These are phyloP conservation scores for Thunnus thynnus DNA, from an alignment of 2,113 vertebrate genomes.

Conservation along the genomic window DNA sequence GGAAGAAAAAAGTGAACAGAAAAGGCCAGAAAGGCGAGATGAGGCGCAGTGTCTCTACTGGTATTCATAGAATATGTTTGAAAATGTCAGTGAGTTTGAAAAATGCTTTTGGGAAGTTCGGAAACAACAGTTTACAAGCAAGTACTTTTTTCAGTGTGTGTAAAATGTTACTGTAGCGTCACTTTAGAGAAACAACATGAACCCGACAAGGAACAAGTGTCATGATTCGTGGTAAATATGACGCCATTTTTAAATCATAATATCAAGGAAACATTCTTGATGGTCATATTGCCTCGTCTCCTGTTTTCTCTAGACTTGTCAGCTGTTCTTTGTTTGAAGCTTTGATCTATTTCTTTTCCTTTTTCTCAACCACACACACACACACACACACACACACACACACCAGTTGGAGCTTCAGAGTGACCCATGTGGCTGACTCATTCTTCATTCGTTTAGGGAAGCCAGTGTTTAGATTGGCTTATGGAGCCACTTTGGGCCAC, in stretches of 20 bases:
- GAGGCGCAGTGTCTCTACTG: not conserved
- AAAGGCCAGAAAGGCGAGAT: not conserved
- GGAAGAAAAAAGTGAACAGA: not conserved
- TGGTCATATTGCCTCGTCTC: too few relatives aligned
- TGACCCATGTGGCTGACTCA: slow-evolving; percentile 54
- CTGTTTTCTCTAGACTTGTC: not conserved
- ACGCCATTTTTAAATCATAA: too few relatives aligned
- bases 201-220: not conserved
- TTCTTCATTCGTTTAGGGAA: slow-evolving; percentile 57
- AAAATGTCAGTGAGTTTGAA: slow-evolving; percentile 35
- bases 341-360: not conserved
- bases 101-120: not conserved
- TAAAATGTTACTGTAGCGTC: not conserved
- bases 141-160: not conserved
- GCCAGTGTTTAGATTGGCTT: slow-evolving; percentile 63
- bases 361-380: not conserved
- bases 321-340: not conserved
- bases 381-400: not conserved
- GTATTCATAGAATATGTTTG: not conserved
- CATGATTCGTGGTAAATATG: too few relatives aligned
- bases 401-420: slow-evolving; percentile 3
- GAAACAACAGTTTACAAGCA: not conserved
- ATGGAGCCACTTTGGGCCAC: slow-evolving; percentile 64
- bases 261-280: too few relatives aligned
- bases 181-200: not conserved